Evolutionary conservation across 1,140 invertebrate species (phyloP), one percentile per base, ranked within the genome.

Genomic region (Caenorhabditis remanei): DNA sequence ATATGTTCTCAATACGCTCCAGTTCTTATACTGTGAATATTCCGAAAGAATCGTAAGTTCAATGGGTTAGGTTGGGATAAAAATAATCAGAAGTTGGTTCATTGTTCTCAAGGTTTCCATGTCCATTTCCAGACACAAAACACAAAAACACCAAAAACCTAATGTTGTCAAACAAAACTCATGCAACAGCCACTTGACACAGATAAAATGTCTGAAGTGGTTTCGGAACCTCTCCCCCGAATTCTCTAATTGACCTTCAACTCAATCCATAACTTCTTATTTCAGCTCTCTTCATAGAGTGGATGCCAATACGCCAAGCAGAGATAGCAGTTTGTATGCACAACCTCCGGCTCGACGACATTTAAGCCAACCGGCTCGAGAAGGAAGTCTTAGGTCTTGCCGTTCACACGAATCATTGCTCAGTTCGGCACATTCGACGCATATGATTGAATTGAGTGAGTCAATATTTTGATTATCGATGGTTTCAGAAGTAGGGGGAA

Each of bases 361-460:
- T 75, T 85, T 85, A 55, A 85, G 84, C 84, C 50, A 53, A 58
- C 84, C 83, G 58, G 55, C 83, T 46, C 83, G 58, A 48, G 83
- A 84, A 65, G 58, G 83, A 58, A 84, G 83, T 63, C 71, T 90
- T 16, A 87, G 89, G n/a, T 88, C 89, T 3, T 84, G 84, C 41
- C 86, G 89, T 41, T 90, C 89, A 58, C 89, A 90, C 84, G 89
- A 90, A 84, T 84, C 75, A 55, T 55, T 90, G 53, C 85, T 90
- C 24, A 87, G 63, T 41, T 90, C 82, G 19, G 67, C 83, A 50
- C 88, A 89, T 21, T 86, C 89, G 21, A 89, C 87, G 40, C 89
- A 90, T 82, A 89, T 89, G 88, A 90, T 90, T 82, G 89, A 90
- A 83, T 85, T 90, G 56, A 46, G 87, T 89, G 24, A 58, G 88